These are phyloP conservation scores for Thereva nobilitata DNA, from an alignment of 2,888 invertebrate genomes.

Conservation along the genomic window DNA sequence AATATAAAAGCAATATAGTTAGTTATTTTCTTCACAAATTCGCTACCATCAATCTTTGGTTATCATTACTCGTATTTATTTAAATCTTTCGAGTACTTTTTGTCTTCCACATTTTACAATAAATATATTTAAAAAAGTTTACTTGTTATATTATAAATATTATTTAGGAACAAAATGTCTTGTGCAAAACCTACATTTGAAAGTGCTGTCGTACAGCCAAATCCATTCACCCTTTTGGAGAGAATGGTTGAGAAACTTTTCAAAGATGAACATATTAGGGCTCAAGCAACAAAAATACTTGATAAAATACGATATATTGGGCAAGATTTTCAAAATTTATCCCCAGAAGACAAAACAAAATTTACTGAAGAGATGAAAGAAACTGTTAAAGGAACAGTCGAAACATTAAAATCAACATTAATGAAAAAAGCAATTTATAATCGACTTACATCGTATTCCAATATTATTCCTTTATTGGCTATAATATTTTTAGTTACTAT, in stretches of 20 bases:
- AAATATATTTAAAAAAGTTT: too few relatives aligned
- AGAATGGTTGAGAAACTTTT: neutral
- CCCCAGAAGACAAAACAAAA: constrained; percentile 29
- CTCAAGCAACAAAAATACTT: neutral
- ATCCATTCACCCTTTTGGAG: constrained; percentile 18
- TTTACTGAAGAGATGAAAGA: constrained; percentile 33
- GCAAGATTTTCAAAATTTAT: constrained; percentile 7
- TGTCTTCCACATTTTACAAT: too few relatives aligned
- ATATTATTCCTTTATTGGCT: constrained; percentile 21
- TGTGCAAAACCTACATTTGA: constrained; percentile 22
- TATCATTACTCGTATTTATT: too few relatives aligned
- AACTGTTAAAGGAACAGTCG: neutral
- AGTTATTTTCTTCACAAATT: too few relatives aligned
- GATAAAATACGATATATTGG: neutral
- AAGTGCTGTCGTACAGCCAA: constrained; percentile 2
- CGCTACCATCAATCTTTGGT: too few relatives aligned
- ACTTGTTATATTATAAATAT: neutral
- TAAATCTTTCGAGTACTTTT: too few relatives aligned
- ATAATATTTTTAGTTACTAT: constrained; percentile 30
- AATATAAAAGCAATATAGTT: too few relatives aligned
- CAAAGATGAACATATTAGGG: neutral
- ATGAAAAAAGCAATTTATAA: neutral
- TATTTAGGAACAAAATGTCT: neutral
- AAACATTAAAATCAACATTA: constrained; percentile 21
- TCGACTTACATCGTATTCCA: constrained; percentile 10